These are phyloP conservation scores for Nowickia ferox DNA, from an alignment of 2,888 invertebrate species.

Conservation along the genomic window DNA sequence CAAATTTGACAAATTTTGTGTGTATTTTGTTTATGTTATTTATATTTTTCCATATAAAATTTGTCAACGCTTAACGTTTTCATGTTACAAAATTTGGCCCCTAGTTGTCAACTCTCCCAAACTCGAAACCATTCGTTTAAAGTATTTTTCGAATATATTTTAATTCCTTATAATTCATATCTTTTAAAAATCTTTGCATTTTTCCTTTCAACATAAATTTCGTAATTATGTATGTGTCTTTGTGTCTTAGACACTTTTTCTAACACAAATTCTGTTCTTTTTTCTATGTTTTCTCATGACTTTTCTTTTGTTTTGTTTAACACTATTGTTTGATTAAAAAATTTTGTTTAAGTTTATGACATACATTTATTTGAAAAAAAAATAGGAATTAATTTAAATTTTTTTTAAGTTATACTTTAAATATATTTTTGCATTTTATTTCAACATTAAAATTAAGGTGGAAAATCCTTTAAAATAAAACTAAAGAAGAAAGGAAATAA, in stretches of 20 bases:
- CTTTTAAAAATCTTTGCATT: conserved; percentile 26
- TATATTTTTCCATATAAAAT: no score
- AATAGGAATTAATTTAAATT: conserved; percentile 70
- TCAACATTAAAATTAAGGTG: conserved; percentile 57
- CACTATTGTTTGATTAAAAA: conserved; percentile 70
- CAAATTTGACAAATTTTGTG: no score
- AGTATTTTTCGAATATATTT: background rate
- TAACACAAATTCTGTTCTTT: conserved; percentile 55
- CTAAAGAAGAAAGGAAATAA: conserved; percentile 39
- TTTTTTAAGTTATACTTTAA: conserved; percentile 64
- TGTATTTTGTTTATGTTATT: no score
- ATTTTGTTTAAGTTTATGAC: conserved; percentile 60
- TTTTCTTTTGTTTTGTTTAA: conserved; percentile 72
- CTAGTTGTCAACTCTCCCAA: no score
- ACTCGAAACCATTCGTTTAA: no score
- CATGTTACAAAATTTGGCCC: no score
- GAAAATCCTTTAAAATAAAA: conserved; percentile 62
- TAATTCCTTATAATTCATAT: background rate
- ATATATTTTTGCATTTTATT: conserved; percentile 64
- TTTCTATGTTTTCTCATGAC: conserved; percentile 68
- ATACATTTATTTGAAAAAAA: conserved; percentile 67
- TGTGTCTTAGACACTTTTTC: conserved; percentile 37
- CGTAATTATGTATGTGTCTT: background rate
- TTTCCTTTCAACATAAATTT: conserved; percentile 1
- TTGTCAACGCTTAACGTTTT: no score